Base-by-base conservation (phyloP, 2,113 vertebrate genomes). In the Naja naja region DNA sequence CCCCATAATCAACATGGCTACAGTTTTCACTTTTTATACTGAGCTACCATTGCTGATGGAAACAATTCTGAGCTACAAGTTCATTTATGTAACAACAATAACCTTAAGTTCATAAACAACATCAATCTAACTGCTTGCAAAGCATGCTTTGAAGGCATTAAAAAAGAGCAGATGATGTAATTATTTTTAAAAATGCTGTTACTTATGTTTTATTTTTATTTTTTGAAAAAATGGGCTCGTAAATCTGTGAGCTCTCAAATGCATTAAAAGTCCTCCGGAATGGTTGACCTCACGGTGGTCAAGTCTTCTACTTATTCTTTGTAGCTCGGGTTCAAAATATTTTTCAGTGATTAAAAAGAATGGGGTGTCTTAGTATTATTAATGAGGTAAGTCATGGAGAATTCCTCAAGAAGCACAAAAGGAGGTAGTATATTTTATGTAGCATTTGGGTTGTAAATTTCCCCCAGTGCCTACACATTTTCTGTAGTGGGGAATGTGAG, bases 391-490 rank as follows among this genome's bases (percentile, higher is more conserved):
- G 91, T 89, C 94, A 93, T 34, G 60, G 58, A 94, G 94, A 97
- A 92, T 96, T 96, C 92, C 69, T 95, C 93, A 96, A 94, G 95
- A 94, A 94, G 95, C 86, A 53, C 60, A 96, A 94, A 94, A 93
- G 93, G 96, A 93, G 87, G 47, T 93, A 93, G 94, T 87, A 54
- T 95, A 93, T 95, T 94, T 94, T 93, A 95, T 91, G 93, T 53
- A 90, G 92, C 94, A 91, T 91, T 96, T 94, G 96, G 96, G 94
- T 96, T 94, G 94, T 96, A 95, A 95, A 96, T 96, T 96, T 95
- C 95, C 1, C 95, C 94, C 56, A 91, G 92, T 52, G 49, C 88
- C 89, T 34, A 0, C 89, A 87, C 95, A 55, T 96, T 97, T 96
- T 95, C 89, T 96, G 52, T 85, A 91, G 91, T 97, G 95, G 27